Base-by-base conservation (phyloP, 2,113 vertebrate genomes). In the Passer montanus region DNA sequence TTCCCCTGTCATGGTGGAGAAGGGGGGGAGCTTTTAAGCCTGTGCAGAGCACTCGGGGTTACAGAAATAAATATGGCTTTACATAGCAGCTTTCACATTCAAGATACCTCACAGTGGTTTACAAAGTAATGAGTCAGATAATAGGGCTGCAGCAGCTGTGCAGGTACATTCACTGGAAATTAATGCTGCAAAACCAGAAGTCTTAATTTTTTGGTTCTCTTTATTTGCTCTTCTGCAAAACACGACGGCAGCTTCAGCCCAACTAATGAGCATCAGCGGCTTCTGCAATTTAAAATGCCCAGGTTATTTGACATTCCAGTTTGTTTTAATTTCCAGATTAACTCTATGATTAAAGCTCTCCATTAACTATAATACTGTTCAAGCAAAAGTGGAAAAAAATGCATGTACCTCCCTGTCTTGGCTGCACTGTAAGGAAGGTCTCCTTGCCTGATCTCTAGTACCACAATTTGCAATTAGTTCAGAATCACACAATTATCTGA, bases 101-200 rank as follows among this genome's bases (percentile, higher is more conserved):
- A 31, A 33, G 53, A 14, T 53, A 84, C n/a, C 87, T 84, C 66
- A 50, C 69, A 90, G 76, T 74, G 43, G 87, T 88, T 96, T 90
- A 94, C 64, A 90, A 77, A 94, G 94, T 75, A 96, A 92, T 74
- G 90, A 94, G 72, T 94, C 76, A 77, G 92, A 72, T 84, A 96
- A 95, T 35, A 80, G 33, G 73, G 52, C 47, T 72, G 68, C 87
- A 96, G 88, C 87, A 93, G 87, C 90, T 84, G 76, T 33, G 76
- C 35, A 94, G 90, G 85, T 88, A 94, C 89, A 86, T 0, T 12
- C 64, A n/a, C 27, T 20, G 53, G 76, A 67, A 96, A 96, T 84
- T 92, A 90, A 78, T 68, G 85, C 72, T 75, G 72, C 75, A 64
- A 67, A 92, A 86, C 93, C 12, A 78, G 11, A 92, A 68, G 56